Evolutionary conservation across 2,113 vertebrate genomes (phyloP).

Genomic region (Canis aureus): DNA sequence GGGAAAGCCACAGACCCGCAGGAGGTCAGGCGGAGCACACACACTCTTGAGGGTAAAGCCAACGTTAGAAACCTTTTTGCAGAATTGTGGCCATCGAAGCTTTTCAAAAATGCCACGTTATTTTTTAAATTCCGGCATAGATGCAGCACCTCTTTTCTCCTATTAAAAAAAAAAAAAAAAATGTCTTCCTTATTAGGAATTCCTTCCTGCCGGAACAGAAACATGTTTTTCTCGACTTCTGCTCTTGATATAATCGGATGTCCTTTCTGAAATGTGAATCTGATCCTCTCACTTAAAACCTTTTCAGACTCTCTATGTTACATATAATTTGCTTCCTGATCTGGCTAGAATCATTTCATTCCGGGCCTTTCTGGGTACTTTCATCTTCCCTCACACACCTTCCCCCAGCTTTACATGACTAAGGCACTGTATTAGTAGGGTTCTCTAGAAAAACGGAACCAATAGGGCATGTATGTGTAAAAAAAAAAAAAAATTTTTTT

Average conservation of each 20-base stretch:
- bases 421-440: not conserved
- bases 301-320: not conserved
- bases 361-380: not conserved
- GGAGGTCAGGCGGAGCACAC: not conserved
- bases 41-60: not conserved
- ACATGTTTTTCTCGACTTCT: slow-evolving; percentile 46
- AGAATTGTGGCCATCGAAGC: not conserved
- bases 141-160: not conserved
- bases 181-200: slow-evolving; percentile 13
- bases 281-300: not conserved
- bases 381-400: not conserved
- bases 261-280: slow-evolving; percentile 22
- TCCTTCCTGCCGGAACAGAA: slow-evolving; percentile 36
- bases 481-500: too few relatives aligned
- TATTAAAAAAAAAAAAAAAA: slow-evolving; percentile 41
- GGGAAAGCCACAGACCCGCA: too few relatives aligned
- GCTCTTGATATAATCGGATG: not conserved
- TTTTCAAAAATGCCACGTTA: not conserved
- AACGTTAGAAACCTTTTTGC: not conserved
- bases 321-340: not conserved
- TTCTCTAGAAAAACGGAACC: not conserved
- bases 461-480: not conserved
- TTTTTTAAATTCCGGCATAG: not conserved
- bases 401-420: not conserved
- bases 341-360: not conserved